A percentile compares a stretch with the other conserved stretches of the same genome.
Conservation (phyloP, 2,888 invertebrate species). For the Ophion obscuratus region DNA sequence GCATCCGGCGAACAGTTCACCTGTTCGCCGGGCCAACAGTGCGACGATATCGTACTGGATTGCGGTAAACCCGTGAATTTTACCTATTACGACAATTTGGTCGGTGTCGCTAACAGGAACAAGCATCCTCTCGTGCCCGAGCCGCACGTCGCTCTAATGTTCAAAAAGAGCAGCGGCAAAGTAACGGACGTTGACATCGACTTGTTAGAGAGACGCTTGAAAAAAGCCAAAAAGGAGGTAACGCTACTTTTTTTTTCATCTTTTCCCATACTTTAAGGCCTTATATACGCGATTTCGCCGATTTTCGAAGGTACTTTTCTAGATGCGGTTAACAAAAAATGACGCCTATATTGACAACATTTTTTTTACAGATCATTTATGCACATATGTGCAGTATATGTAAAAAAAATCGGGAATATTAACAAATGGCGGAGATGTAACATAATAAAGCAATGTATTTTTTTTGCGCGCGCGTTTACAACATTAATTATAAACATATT, state of each 20-base stretch:
- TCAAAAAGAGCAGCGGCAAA: constrained; percentile 88
- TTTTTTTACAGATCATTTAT: too few relatives aligned
- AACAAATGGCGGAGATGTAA: too few relatives aligned
- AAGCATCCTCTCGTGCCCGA: constrained; percentile 94
- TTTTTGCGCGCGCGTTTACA: too few relatives aligned
- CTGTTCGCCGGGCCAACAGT: constrained; percentile 78
- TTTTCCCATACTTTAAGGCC: not conserved
- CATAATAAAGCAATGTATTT: too few relatives aligned
- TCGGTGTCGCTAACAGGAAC: constrained; percentile 93
- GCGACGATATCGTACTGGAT: constrained; percentile 89
- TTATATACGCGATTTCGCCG: too few relatives aligned
- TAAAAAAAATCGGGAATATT: too few relatives aligned
- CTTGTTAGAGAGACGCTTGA: constrained; percentile 89
- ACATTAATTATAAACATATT: too few relatives aligned
- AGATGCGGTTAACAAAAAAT: too few relatives aligned
- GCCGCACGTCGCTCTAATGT: constrained; percentile 91
- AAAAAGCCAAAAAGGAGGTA: constrained; percentile 91
- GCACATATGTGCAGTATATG: too few relatives aligned
- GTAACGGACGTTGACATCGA: constrained; percentile 90
- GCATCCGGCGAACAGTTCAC: constrained; percentile 73
- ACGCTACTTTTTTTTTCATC: not conserved
- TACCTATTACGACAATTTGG: constrained; percentile 94
- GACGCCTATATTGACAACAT: too few relatives aligned
- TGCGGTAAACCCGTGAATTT: constrained; percentile 95
- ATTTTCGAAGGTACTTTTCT: too few relatives aligned